phyloP scores from a whole-genome alignment of 2,888 invertebrate genomes.

The Drosophila acutilabella region DNA sequence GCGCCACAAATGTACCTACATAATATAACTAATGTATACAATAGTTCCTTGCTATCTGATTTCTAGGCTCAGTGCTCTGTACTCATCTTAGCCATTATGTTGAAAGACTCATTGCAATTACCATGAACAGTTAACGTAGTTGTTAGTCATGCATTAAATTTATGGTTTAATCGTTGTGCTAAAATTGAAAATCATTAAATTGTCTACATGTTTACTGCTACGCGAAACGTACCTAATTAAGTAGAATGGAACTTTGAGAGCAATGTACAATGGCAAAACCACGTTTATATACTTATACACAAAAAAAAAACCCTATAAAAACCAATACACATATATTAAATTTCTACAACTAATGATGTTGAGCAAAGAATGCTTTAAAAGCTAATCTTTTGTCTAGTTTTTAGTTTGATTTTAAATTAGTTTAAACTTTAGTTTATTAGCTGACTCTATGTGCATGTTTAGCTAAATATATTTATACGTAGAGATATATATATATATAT shows the following conservation, averaged over 20 bases:
- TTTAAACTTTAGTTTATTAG: not conserved
- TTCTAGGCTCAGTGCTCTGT: slow-evolving; percentile 23
- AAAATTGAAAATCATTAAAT: too few species aligned
- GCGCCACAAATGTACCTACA: slow-evolving; percentile 33
- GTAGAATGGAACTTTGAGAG: slow-evolving; percentile 53
- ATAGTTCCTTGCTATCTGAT: slow-evolving; percentile 56
- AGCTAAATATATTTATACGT: slow-evolving; percentile 24
- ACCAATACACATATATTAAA: too few species aligned
- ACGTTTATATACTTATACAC: slow-evolving; percentile 46
- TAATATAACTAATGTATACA: slow-evolving; percentile 26
- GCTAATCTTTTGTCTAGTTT: too few species aligned
- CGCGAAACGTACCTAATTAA: slow-evolving; percentile 23
- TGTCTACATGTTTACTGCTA: slow-evolving; percentile 17
- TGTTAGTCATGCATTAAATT: slow-evolving; percentile 40
- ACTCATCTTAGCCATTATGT: slow-evolving; percentile 42
- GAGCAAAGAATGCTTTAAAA: too few species aligned
- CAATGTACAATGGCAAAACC: slow-evolving; percentile 64
- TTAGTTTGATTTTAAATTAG: too few species aligned
- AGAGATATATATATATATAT: slow-evolving; percentile 22
- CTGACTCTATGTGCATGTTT: slow-evolving; percentile 33
- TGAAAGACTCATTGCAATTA: slow-evolving; percentile 69
- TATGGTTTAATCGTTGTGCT: slow-evolving; percentile 26
- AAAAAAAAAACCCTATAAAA: slow-evolving; percentile 44
- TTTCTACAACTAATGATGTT: too few species aligned
- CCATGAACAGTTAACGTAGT: slow-evolving; percentile 66